These are phyloP conservation scores for Oreochromis spilurus DNA, from an alignment of 2,113 vertebrate species.

Conservation along the genomic window DNA sequence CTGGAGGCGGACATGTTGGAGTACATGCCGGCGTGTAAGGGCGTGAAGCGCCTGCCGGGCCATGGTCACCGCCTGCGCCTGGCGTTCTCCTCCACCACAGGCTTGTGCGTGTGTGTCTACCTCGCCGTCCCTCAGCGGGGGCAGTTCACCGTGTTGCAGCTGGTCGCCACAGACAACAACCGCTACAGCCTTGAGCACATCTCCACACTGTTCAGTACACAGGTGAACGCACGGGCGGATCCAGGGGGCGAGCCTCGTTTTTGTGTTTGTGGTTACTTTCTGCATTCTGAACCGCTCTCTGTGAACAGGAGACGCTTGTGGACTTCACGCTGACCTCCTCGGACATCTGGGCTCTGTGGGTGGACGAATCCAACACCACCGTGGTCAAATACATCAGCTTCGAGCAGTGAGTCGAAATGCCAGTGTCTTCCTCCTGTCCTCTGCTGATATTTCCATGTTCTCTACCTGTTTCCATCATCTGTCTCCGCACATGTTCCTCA, in stretches of 20 bases:
- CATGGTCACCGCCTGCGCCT: constrained; percentile 81
- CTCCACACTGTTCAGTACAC: constrained; percentile 84
- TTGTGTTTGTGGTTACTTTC: neutral
- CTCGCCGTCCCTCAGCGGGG: constrained; percentile 80
- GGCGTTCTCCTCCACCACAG: constrained; percentile 78
- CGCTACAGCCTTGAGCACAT: constrained; percentile 91
- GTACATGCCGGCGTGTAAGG: constrained; percentile 81
- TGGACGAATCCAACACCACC: constrained; percentile 84
- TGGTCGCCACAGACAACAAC: constrained; percentile 81
- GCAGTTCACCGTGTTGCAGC: constrained; percentile 92
- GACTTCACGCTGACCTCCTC: constrained; percentile 88
- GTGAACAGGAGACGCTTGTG: constrained; percentile 81
- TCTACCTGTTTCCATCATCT: neutral
- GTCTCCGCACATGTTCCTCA: neutral
- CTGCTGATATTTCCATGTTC: neutral
- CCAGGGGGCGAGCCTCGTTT: neutral
- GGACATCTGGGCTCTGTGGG: constrained; percentile 92
- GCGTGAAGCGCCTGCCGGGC: constrained; percentile 72
- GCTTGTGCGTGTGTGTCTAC: constrained; percentile 84
- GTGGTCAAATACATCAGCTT: constrained; percentile 92
- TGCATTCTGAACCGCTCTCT: neutral
- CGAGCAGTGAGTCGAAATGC: constrained; percentile 80
- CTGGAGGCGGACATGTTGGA: constrained; percentile 89
- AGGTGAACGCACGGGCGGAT: constrained; percentile 66
- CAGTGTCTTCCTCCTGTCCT: neutral